Percentiles rank a stretch among this genome's conserved stretches.
Conservation (phyloP, 2,113 vertebrate species). For the Corythoichthys intestinalis region DNA sequence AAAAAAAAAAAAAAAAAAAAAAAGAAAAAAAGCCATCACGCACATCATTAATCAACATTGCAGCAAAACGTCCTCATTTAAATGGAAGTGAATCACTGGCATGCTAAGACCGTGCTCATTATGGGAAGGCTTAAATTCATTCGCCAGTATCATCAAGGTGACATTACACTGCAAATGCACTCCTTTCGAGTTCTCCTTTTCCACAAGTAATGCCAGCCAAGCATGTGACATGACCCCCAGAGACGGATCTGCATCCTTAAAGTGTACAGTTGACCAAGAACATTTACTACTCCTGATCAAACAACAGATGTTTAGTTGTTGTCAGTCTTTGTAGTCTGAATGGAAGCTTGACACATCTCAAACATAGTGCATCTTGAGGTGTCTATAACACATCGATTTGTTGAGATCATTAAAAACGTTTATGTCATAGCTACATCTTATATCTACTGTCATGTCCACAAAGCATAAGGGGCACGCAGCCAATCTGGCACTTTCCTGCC, state of each 20-base stretch:
- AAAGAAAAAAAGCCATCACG: neutral
- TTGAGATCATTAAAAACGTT: neutral
- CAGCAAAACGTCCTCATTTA: neutral
- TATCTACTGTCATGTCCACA: too few relatives aligned
- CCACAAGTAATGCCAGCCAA: neutral
- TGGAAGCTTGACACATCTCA: neutral
- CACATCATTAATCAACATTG: neutral
- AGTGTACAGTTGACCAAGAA: neutral
- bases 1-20: neutral
- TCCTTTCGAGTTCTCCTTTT: neutral
- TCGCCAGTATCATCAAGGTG: slow-evolving; percentile 8
- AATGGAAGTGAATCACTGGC: neutral
- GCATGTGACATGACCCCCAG: neutral
- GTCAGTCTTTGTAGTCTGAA: neutral
- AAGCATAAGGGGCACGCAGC: too few relatives aligned
- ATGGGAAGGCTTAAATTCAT: slow-evolving; percentile 9
- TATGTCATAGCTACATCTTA: neutral
- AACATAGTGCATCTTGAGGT: neutral
- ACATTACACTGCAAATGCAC: slow-evolving; percentile 62
- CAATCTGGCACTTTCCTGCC: too few relatives aligned
- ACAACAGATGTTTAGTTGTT: neutral
- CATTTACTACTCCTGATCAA: neutral
- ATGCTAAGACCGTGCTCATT: slow-evolving; percentile 7
- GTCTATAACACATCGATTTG: neutral
- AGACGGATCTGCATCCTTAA: neutral